Evolutionary conservation across 2,797 vertebrate species (phyloP).

Genomic region (Eleutherodactylus coqui): DNA sequence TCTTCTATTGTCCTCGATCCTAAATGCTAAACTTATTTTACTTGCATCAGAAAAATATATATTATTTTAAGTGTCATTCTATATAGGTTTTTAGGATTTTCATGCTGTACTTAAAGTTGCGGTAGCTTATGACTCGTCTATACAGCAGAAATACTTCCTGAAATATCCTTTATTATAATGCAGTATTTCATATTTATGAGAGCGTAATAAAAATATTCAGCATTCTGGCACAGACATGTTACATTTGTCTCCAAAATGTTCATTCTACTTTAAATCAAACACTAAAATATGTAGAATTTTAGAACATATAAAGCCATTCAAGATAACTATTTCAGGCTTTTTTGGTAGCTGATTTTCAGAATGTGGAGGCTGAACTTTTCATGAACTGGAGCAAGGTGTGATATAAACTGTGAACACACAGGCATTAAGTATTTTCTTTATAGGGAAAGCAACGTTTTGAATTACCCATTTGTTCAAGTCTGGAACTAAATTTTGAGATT

Average conservation of each 20-base stretch:
- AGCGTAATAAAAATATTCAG: conserved; percentile 42
- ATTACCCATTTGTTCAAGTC: conserved; percentile 54
- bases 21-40: neutral
- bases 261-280: conserved; percentile 52
- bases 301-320: conserved; percentile 31
- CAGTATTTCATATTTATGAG: conserved; percentile 50
- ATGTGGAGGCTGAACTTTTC: conserved; percentile 38
- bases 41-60: neutral
- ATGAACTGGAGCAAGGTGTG: conserved; percentile 55
- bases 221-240: conserved; percentile 25
- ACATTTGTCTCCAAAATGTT: conserved; percentile 54
- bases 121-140: conserved; percentile 24
- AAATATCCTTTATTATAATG: conserved; percentile 35
- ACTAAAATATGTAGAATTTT: conserved; percentile 44
- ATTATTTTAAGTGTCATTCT: conserved; percentile 7
- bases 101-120: neutral
- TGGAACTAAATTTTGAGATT: conserved; percentile 6
- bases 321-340: conserved; percentile 40
- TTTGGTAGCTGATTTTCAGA: conserved; percentile 30
- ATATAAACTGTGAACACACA: conserved; percentile 49
- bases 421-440: conserved; percentile 50
- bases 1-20: neutral
- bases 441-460: conserved; percentile 41
- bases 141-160: conserved; percentile 35
- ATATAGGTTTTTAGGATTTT: neutral